Conservation (phyloP, 1,140 invertebrate genomes). For the Euura saliciscinereae region DNA sequence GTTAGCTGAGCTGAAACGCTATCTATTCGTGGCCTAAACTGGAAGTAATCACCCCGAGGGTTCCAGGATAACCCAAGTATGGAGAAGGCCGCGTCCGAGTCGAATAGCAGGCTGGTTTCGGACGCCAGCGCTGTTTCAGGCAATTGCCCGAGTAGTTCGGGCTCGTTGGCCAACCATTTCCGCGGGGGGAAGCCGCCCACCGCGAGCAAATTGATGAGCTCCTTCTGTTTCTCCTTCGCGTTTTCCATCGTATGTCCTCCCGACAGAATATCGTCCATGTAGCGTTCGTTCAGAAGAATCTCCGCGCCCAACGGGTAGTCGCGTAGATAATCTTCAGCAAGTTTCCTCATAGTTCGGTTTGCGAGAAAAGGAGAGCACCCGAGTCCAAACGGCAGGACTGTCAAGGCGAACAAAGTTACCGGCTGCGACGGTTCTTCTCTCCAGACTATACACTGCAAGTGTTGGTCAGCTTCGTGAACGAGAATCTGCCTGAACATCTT, state of each 20-base stretch:
- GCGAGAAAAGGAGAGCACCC: constrained; percentile 40
- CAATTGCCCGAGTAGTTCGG: too few relatives aligned
- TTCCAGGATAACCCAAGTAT: too few relatives aligned
- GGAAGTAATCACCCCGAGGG: too few relatives aligned
- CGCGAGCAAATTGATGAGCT: constrained; percentile 33
- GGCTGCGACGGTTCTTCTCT: constrained; percentile 14
- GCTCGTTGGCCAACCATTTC: constrained; percentile 33
- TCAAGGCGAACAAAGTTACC: constrained; percentile 36
- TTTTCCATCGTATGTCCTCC: constrained; percentile 28
- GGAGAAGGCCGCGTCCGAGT: too few relatives aligned
- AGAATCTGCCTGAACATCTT: constrained; percentile 44
- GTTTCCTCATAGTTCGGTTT: constrained; percentile 36
- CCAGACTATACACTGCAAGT: constrained; percentile 45
- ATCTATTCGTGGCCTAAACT: too few relatives aligned
- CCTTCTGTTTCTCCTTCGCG: constrained; percentile 23
- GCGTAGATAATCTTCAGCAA: constrained; percentile 32
- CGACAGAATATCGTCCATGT: constrained; percentile 41
- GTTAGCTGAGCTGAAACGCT: not conserved
- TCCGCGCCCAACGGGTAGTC: constrained; percentile 32
- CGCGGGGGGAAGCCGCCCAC: constrained; percentile 33
- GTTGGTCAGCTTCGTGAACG: constrained; percentile 26
- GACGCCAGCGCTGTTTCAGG: too few relatives aligned
- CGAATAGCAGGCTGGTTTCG: too few relatives aligned
- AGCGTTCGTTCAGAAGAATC: constrained; percentile 20
- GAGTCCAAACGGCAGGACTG: constrained; percentile 50